Base-by-base conservation (phyloP, 2,113 vertebrate genomes). In the Agelaius tricolor region DNA sequence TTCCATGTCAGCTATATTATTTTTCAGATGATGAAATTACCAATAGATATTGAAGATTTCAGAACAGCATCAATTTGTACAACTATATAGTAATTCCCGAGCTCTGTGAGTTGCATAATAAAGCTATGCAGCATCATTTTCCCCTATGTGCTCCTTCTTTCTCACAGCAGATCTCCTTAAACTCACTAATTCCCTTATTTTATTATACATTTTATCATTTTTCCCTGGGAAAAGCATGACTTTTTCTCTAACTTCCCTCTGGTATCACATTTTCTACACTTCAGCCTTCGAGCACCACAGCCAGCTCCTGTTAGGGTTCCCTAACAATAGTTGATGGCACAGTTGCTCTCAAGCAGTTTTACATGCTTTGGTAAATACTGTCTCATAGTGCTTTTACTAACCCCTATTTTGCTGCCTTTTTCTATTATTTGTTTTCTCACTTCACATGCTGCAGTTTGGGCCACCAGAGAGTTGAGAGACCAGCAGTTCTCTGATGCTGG, bases 261-360 rank as follows among this genome's bases (percentile, higher is more conserved):
- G 17, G 10, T 22, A 73, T 54, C 21, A 11, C 9, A 22, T 59
- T 77, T 59, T 27, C 62, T 68, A 33, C 20, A 11, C 12, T 27
- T 19, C 43, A 71, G 37, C 12, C 37, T 52, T 63, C 6, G 1
- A 52, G 21, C n/a, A 46, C 17, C 26, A 72, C 41, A 58, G 35
- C 26, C 17, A 4, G 27, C 24, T 67, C 28, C 41, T 1, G 0
- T 9, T 63, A 31, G 23, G 4, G 10, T 35, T 27, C 26, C 23
- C 33, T 59, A 28, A n/a, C 41, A 24, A 3, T 0, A 78, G 5
- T 28, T 19, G 88, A 49, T 2, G n/a, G 13, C 13, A 33, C 17
- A 49, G 24, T 8, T 67, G 33, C 24, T 31, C 19, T 74, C 44
- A 30, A 37, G 59, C 21, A 28, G 55, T 63, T 85, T 54, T 23